A percentile compares a stretch with the other conserved stretches of the same genome.
These are phyloP conservation scores for Branchellion lobata DNA, from an alignment of 2,888 invertebrate species.

Conservation along the genomic window DNA sequence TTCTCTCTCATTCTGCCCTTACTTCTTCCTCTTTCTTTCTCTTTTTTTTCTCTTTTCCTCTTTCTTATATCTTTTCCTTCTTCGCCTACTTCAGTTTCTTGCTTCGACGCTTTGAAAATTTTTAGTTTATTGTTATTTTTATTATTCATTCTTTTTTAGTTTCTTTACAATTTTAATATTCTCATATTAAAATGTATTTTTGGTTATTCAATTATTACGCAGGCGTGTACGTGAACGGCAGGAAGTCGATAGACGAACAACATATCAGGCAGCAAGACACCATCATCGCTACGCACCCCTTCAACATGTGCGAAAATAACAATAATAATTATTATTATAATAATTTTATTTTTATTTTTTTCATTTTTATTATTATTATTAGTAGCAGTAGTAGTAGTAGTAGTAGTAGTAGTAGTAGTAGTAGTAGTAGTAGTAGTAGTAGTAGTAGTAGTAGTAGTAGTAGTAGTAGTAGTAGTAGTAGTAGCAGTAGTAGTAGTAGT, in stretches of 20 bases:
- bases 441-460: no score
- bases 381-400: neutral
- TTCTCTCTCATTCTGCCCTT: neutral
- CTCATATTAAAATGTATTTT: no score
- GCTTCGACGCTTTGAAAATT: no score
- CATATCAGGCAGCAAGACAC: slow-evolving; percentile 51
- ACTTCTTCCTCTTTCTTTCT: neutral
- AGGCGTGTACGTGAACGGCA: slow-evolving; percentile 57
- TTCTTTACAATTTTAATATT: no score
- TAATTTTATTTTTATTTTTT: neutral
- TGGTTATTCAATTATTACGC: slow-evolving; percentile 36
- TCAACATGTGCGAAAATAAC: slow-evolving; percentile 48
- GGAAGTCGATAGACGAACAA: slow-evolving; percentile 52
- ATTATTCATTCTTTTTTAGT: no score
- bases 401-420: no score
- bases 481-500: neutral
- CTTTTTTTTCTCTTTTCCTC: neutral
- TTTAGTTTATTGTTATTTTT: no score
- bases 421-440: no score
- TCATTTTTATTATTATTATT: neutral
- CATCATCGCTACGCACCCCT: slow-evolving; percentile 52
- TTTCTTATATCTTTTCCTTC: neutral
- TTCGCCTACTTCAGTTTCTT: no score
- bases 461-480: no score
- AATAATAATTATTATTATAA: neutral